phyloP scores from a whole-genome alignment of 2,888 invertebrate species.

The Aleiodes alternator region DNA sequence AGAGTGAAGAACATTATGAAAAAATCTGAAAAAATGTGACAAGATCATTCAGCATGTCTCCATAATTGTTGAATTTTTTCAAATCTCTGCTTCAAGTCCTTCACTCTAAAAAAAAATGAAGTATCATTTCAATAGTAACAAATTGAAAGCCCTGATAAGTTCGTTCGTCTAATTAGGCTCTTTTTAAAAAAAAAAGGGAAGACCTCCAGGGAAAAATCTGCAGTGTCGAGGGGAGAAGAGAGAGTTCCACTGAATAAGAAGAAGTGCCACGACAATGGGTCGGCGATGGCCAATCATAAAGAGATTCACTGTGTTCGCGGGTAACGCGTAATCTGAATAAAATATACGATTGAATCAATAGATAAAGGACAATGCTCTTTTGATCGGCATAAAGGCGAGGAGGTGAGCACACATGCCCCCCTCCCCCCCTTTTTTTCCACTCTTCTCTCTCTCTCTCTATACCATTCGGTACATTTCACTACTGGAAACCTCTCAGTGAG shows the following conservation, averaged over 20 bases:
- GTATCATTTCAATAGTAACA: background rate
- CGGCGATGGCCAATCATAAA: slow-evolving; percentile 74
- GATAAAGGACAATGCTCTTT: slow-evolving; percentile 76
- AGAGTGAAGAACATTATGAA: background rate
- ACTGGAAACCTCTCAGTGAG: background rate
- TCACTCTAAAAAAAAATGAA: background rate
- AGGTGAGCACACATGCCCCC: slow-evolving; percentile 46
- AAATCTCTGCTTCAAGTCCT: background rate
- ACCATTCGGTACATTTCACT: slow-evolving; percentile 24
- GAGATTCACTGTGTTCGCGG: slow-evolving; percentile 69
- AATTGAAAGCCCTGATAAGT: slow-evolving; percentile 7
- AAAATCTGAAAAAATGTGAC: too few species aligned
- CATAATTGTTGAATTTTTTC: too few species aligned
- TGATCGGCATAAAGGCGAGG: slow-evolving; percentile 65
- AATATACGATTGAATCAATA: slow-evolving; percentile 75
- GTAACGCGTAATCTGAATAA: slow-evolving; percentile 73
- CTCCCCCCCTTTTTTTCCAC: slow-evolving; percentile 40
- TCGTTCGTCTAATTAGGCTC: background rate
- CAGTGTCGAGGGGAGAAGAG: background rate
- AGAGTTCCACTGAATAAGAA: background rate
- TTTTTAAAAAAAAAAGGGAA: too few species aligned
- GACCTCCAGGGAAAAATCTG: background rate
- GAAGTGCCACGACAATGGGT: slow-evolving; percentile 58
- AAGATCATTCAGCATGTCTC: too few species aligned
- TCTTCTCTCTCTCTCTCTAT: slow-evolving; percentile 23